Base-by-base conservation (phyloP, 2,888 invertebrate species). In the Scotopteryx bipunctaria region DNA sequence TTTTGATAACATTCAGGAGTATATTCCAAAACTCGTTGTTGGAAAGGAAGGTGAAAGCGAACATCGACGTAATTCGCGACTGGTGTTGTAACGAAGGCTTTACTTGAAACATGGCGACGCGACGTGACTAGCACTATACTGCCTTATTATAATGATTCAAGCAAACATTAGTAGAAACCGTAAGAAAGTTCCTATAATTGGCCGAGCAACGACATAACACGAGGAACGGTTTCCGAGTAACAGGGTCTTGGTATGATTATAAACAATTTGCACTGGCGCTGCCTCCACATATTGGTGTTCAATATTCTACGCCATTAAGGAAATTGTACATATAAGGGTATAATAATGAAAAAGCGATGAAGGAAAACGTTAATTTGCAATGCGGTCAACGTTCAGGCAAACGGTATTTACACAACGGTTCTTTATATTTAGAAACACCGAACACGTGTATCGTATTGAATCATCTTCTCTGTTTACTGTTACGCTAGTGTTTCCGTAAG, bases 391-490 rank as follows among this genome's bases (percentile, higher is more conserved):
- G 73, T 75, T 76, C 76, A 78, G 69, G 61, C 73, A 66, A 80
- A 80, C 77, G 77, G 78, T 80, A 82, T 80, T 74, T 70, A 69
- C 59, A 76, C 74, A 86, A 84, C 86, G 84, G 81, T 82, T 74
- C 77, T 83, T 82, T 86, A 81, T 78, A 81, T 85, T 84, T 82
- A 84, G 81, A 81, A 71, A 76, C 72, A 73, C 61, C 55, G 64
- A 80, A 79, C 85, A 85, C 79, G 82, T 80, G 79, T 76, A 71
- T 71, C 56, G 64, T 64, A 82, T 77, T 85, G 83, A 84, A 81
- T 86, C 83, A 84, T 82, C 76, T 70, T 64, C 60, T 70, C 64
- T 76, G 73, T 76, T 78, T 74, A 71, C 73, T 64, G 71, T 71
- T 71, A 61, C 60, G 67, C 60, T 69, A 67, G 69, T 75, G 73